phyloP scores from a whole-genome alignment of 1,140 invertebrate genomes.

The Hyles euphorbiae region DNA sequence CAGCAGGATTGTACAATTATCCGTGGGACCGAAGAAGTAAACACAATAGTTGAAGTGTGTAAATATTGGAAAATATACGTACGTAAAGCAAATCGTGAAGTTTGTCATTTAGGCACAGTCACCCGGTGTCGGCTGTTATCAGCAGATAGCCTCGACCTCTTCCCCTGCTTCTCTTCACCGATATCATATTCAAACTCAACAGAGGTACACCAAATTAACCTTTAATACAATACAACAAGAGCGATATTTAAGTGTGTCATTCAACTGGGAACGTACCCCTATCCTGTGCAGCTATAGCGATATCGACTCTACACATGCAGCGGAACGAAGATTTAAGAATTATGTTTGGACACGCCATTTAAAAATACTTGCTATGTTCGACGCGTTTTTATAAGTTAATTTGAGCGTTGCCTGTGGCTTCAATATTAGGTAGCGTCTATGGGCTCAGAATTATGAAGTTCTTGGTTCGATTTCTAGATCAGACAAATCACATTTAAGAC shows the following conservation, averaged over 20 bases:
- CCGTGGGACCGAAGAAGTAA: too few relatives aligned
- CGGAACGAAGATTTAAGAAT: conserved; percentile 10
- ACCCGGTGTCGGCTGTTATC: conserved; percentile 55
- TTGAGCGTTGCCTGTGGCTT: too few relatives aligned
- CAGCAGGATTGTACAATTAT: too few relatives aligned
- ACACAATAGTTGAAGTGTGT: not conserved
- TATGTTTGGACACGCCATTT: conserved; percentile 1
- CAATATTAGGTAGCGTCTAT: too few relatives aligned
- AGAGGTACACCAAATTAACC: not conserved
- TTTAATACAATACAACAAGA: not conserved
- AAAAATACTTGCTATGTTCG: not conserved
- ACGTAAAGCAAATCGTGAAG: conserved; percentile 8
- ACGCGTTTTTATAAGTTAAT: not conserved
- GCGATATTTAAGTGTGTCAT: too few relatives aligned
- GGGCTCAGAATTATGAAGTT: too few relatives aligned
- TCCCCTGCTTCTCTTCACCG: conserved; percentile 34
- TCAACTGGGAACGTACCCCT: conserved; percentile 20
- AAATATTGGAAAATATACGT: conserved; percentile 6
- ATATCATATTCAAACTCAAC: conserved; percentile 14
- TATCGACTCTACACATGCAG: conserved; percentile 25
- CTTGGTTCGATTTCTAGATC: too few relatives aligned
- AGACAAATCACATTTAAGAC: too few relatives aligned
- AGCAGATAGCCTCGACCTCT: conserved; percentile 64
- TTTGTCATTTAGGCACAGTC: conserved; percentile 33
- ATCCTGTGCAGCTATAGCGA: conserved; percentile 28